phyloP scores from a whole-genome alignment of 2,797 vertebrate species.

The Eulemur mongoz region DNA sequence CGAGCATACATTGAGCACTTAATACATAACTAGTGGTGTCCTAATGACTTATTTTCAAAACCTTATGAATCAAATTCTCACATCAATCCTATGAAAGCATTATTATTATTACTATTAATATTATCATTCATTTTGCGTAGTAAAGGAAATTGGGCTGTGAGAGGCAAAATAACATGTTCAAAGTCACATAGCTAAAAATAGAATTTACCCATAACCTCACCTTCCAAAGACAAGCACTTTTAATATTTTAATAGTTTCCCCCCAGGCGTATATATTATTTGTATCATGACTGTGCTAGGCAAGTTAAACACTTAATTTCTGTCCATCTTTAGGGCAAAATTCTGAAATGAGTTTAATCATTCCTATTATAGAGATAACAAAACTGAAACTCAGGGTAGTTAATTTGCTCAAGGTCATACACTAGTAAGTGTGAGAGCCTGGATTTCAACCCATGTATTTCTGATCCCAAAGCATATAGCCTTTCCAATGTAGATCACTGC shows the following conservation, averaged over 20 bases:
- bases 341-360: background rate
- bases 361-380: background rate
- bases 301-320: background rate
- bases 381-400: background rate
- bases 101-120: background rate
- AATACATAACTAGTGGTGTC: background rate
- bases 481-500: background rate
- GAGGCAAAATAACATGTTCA: background rate
- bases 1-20: background rate
- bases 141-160: slow-evolving; percentile 2
- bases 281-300: background rate
- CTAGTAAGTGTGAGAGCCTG: background rate
- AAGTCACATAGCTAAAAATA: background rate
- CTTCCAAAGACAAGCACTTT: background rate
- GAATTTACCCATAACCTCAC: background rate
- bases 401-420: background rate
- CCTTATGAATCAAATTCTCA: background rate
- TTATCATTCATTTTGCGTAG: background rate
- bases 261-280: background rate
- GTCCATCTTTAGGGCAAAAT: background rate
- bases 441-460: background rate
- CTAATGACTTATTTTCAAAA: background rate
- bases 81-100: background rate
- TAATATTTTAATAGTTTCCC: background rate
- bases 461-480: background rate